Conservation (phyloP, 2,797 vertebrate genomes). For the Myotis vivesi region DNA sequence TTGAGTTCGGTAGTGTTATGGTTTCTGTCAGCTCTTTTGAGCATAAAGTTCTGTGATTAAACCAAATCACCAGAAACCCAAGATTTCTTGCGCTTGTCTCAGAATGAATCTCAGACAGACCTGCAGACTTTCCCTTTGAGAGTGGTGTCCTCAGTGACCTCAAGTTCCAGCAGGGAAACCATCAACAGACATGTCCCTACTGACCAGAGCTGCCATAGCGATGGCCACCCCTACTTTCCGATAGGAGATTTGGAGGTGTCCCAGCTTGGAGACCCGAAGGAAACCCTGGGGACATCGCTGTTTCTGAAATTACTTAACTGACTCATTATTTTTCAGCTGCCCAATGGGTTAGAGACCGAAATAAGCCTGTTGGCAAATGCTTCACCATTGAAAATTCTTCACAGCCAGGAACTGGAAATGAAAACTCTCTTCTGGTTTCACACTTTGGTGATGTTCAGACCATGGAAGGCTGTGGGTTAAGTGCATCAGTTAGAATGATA, state of each 20-base stretch:
- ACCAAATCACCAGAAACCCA: background rate
- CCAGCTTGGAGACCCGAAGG: conserved; percentile 41
- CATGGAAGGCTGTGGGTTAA: conserved; percentile 54
- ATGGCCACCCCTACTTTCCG: conserved; percentile 57
- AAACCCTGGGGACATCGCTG: conserved; percentile 11
- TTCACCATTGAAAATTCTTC: conserved; percentile 33
- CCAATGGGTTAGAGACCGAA: background rate
- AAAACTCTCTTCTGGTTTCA: background rate
- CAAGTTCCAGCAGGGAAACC: background rate
- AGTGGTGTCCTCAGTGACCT: conserved; percentile 17
- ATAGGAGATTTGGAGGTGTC: background rate
- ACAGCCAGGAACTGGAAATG: conserved; percentile 41
- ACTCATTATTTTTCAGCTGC: conserved; percentile 54
- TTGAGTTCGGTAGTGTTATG: background rate
- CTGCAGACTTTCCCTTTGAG: background rate
- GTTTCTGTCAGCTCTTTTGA: background rate
- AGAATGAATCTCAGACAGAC: background rate
- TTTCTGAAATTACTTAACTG: conserved; percentile 61
- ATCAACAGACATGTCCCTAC: background rate
- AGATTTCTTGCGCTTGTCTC: background rate
- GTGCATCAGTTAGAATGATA: conserved; percentile 61
- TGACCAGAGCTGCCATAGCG: conserved; percentile 46
- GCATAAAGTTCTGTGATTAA: background rate
- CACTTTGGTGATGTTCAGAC: background rate
- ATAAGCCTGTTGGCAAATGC: conserved; percentile 40